Base-by-base conservation (phyloP, 2,888 invertebrate genomes). In the Andrena haemorrhoa region DNA sequence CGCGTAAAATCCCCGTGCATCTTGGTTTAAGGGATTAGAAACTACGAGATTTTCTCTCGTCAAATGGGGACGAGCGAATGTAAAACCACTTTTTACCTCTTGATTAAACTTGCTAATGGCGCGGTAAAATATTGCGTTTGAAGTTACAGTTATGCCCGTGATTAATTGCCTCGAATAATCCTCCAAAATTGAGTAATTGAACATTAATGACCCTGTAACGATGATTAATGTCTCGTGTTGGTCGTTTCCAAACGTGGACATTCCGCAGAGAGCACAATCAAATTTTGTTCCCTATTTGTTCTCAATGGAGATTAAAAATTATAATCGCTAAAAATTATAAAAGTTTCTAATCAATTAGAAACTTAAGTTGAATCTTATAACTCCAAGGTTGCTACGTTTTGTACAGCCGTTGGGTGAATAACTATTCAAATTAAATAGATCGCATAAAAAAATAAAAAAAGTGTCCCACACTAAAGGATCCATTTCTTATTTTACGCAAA, bases 21-120 rank as follows among this genome's bases (percentile, higher is more conserved):
- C 56, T 53, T 53, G 63, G 49, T 41, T 51, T 70, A 75, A 75
- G 49, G 63, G 70, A 70, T 73, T 78, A 72, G 77, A 78, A 78
- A 78, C 73, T 78, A 10, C 1, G 53, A 2, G 12, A 16, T 61
- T 73, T 56, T 68, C 65, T 51, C 66, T 33, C 47, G 3, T 33
- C 41, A 60, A 35, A 63, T 35, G 41, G 41, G 49, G 58, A 64
- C 53, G 49, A 31, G 64, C 41, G 20, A 58, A 47, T 56, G 66
- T 35, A 68, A 61, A 53, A 53, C 53, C 29, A 29, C 51, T 49
- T 73, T 51, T 49, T 72, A 23, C 47, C n/a, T 23, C n/a, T 3
- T 35, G 33, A 26, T 63, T 8, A 61, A 75, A 75, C 75, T 69
- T 61, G 58, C 56, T 65, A 41, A 56, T 23, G 41, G 31, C 47